Evolutionary conservation across 2,888 invertebrate species (phyloP).

Genomic region (Pristionchus exspectatus): DNA sequence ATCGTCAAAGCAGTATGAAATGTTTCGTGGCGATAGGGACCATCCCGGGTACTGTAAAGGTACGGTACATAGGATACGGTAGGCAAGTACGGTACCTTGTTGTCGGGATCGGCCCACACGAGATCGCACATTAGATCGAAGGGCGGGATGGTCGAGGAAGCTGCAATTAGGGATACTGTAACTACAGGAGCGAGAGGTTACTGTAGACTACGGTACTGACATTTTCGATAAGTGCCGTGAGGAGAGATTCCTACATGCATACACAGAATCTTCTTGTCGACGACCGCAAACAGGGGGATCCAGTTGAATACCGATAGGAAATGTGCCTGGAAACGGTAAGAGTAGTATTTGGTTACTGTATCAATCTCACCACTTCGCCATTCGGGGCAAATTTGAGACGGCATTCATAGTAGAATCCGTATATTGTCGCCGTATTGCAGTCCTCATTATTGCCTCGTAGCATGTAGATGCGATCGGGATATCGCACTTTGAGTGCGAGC

Average conservation of each 20-base stretch:
- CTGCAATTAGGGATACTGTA: slow-evolving; percentile 40
- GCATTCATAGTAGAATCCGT: slow-evolving; percentile 75
- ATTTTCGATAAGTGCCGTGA: slow-evolving; percentile 61
- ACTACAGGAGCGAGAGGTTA: neutral
- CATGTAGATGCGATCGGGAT: slow-evolving; percentile 61
- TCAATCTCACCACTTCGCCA: slow-evolving; percentile 56
- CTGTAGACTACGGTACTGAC: slow-evolving; percentile 37
- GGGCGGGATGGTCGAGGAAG: slow-evolving; percentile 69
- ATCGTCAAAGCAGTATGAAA: slow-evolving; percentile 81
- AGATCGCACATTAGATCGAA: slow-evolving; percentile 71
- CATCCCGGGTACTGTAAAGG: slow-evolving; percentile 60
- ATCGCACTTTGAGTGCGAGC: slow-evolving; percentile 63
- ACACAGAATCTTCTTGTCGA: slow-evolving; percentile 66
- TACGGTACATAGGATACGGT: neutral
- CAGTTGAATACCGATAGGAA: slow-evolving; percentile 71
- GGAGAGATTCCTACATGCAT: slow-evolving; percentile 74
- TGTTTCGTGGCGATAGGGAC: slow-evolving; percentile 79
- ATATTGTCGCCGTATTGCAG: slow-evolving; percentile 70
- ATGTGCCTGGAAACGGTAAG: slow-evolving; percentile 57
- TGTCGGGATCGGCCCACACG: slow-evolving; percentile 71
- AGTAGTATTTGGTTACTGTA: neutral
- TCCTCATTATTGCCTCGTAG: slow-evolving; percentile 75
- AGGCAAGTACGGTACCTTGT: slow-evolving; percentile 40
- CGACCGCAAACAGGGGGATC: slow-evolving; percentile 69
- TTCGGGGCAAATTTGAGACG: slow-evolving; percentile 59